Percentiles rank a stretch among this genome's conserved stretches.
phyloP scores from a whole-genome alignment of 1,140 invertebrate genomes.

The Drosophila miranda region DNA sequence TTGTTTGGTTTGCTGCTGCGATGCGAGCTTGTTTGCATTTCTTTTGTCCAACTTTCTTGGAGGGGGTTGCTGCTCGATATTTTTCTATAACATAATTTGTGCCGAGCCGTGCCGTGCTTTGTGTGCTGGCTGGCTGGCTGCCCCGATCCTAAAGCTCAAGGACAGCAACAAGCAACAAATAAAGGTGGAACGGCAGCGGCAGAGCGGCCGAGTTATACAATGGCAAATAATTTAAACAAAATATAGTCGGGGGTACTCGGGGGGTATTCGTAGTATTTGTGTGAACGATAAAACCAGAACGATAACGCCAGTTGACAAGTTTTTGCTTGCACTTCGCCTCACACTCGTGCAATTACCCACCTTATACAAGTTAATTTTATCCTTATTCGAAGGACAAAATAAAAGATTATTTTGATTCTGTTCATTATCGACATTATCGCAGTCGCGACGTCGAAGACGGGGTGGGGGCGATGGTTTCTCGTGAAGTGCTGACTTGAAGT shows the following conservation, averaged over 20 bases:
- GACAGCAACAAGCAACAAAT: constrained; percentile 44
- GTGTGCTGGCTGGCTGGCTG: too few relatives aligned
- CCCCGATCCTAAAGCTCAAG: constrained; percentile 55
- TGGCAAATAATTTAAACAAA: constrained; percentile 29
- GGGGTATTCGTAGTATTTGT: constrained; percentile 11
- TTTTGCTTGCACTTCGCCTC: constrained; percentile 51
- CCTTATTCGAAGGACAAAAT: too few relatives aligned
- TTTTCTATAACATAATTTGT: constrained; percentile 54
- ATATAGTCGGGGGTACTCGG: background rate
- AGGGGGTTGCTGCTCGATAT: constrained; percentile 55
- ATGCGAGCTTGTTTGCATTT: constrained; percentile 59
- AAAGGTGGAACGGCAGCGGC: constrained; percentile 16
- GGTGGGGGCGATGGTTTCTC: too few relatives aligned
- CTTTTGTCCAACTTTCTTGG: constrained; percentile 52
- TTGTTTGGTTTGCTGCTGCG: background rate
- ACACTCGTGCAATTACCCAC: constrained; percentile 49
- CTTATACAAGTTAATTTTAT: too few relatives aligned
- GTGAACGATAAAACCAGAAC: constrained; percentile 53
- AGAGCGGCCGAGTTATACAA: constrained; percentile 22
- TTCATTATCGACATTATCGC: too few relatives aligned
- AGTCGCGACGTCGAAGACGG: too few relatives aligned
- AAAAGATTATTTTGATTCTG: too few relatives aligned
- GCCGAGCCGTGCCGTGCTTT: too few relatives aligned
- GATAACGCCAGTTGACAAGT: constrained; percentile 59
- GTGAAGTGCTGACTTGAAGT: too few relatives aligned